A percentile compares a stretch with the other conserved stretches of the same genome.
Conservation (phyloP, 2,888 invertebrate species). For the Lithophane socia region DNA sequence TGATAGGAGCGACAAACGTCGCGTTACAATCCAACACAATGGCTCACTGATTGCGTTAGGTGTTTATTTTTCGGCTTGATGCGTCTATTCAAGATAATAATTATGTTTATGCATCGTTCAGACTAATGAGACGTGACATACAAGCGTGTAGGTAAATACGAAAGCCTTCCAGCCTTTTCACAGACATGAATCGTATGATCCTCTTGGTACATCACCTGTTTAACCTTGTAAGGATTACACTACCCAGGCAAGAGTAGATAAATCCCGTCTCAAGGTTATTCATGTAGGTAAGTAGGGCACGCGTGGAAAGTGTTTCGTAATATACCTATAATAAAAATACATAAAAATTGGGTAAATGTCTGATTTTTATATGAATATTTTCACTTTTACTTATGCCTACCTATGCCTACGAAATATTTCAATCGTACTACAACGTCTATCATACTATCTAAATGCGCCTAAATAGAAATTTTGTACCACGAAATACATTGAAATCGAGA, state of each 20-base stretch:
- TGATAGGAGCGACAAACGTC: constrained; percentile 24
- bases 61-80: constrained; percentile 49
- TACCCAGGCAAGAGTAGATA: constrained; percentile 28
- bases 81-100: constrained; percentile 35
- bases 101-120: constrained; percentile 25
- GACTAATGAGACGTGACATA: constrained; percentile 13
- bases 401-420: background rate
- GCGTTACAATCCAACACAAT: constrained; percentile 45
- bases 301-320: constrained; percentile 5
- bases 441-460: background rate
- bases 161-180: background rate
- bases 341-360: background rate
- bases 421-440: background rate
- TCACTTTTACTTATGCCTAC: too few species aligned
- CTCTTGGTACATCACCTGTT: constrained; percentile 13
- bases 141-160: background rate
- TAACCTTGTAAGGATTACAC: constrained; percentile 23
- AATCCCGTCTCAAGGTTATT: constrained; percentile 38
- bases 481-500: constrained; percentile 35
- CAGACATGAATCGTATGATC: constrained; percentile 1
- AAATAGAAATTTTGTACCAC: constrained; percentile 31
- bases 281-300: constrained; percentile 18
- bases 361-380: constrained; percentile 1
- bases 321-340: constrained; percentile 22
- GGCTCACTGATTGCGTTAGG: constrained; percentile 47